Base-by-base conservation (phyloP, 30 jellyfish, hydroid and myxozoan genomes). In the Sanderia malayensis region DNA sequence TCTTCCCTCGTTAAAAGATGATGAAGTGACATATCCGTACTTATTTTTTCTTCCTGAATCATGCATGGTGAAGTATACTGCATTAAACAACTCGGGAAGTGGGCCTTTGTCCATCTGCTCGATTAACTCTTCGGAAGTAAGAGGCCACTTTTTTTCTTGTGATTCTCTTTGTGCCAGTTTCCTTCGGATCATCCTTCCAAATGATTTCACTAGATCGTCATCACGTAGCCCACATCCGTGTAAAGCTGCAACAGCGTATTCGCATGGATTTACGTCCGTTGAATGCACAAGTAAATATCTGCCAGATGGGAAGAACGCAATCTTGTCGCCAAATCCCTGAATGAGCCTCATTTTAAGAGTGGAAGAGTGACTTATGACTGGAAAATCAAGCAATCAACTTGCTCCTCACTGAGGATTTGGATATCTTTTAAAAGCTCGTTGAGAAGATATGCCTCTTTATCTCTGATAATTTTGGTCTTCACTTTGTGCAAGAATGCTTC, bases 261-360 rank as follows among this genome's bases (percentile, higher is more conserved):
- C 58, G 58, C 58, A 44, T 44, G 58, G 58, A 44, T 44, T 44
- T 44, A 44, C n/a, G 58, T 44, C 70, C 11, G 44, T 21, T 17
- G 70, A 23, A 58, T 58, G 70, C 44, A 58, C 44, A 17, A 58
- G 70, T n/a, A 23, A 58, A 58, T 58, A 58, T 58, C 44, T 58
- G 25, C 70, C 70, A n/a, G 44, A 58, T n/a, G 70, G 70, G 70
- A 15, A 58, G 44, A 58, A 58, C 15, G 70, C 25, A 17, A 58
- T 58, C 44, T 58, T 23, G 44, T 58, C 70, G 10, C 58, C 58
- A 44, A 58, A 58, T n/a, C 21, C 44, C 44, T 10, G 25, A 23
- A 17, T 58, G 44, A 58, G 70, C 25, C 44, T 17, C 44, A 11
- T 58, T 10, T 58, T 11, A 58, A 17, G 44, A 17, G 70, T 44